phyloP scores from a whole-genome alignment of 2,888 invertebrate species.

The Cylloceria caligata region DNA sequence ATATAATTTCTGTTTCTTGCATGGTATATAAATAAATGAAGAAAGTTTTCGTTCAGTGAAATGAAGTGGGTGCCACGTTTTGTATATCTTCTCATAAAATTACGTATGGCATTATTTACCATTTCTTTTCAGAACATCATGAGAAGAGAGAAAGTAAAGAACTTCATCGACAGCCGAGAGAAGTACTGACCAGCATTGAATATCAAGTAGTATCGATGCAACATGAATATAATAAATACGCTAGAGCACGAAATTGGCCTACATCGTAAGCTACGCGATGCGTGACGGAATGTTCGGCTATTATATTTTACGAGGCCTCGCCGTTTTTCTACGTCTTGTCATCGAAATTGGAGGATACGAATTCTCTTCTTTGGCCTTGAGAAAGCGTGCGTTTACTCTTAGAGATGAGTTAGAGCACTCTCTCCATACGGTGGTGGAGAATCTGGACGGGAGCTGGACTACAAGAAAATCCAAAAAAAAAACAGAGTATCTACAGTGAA shows the following conservation, averaged over 20 bases:
- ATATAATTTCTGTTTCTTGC: too few species aligned
- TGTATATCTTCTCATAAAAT: not conserved
- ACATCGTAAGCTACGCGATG: not conserved
- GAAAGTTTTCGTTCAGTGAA: not conserved
- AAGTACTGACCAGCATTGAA: slow-evolving; percentile 1
- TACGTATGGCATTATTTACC: too few species aligned
- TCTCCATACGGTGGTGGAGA: not conserved
- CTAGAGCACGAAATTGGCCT: slow-evolving; percentile 20
- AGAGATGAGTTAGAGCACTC: not conserved
- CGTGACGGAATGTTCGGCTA: slow-evolving; percentile 26
- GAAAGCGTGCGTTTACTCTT: not conserved
- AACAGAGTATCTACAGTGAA: not conserved
- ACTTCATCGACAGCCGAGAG: not conserved
- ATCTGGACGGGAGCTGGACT: slow-evolving; percentile 46
- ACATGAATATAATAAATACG: slow-evolving; percentile 2
- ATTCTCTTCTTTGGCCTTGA: slow-evolving; percentile 39
- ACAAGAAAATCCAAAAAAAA: slow-evolving; percentile 1
- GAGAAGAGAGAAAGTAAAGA: slow-evolving; percentile 7
- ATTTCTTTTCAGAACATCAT: not conserved
- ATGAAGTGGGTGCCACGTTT: not conserved
- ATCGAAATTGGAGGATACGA: slow-evolving; percentile 40
- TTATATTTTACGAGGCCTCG: slow-evolving; percentile 43
- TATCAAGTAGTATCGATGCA: not conserved
- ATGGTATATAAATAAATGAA: too few species aligned
- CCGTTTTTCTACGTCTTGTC: slow-evolving; percentile 8